Evolutionary conservation across 2,113 vertebrate genomes (phyloP), one percentile per base, ranked within the genome.

Genomic region (Rynchops niger): DNA sequence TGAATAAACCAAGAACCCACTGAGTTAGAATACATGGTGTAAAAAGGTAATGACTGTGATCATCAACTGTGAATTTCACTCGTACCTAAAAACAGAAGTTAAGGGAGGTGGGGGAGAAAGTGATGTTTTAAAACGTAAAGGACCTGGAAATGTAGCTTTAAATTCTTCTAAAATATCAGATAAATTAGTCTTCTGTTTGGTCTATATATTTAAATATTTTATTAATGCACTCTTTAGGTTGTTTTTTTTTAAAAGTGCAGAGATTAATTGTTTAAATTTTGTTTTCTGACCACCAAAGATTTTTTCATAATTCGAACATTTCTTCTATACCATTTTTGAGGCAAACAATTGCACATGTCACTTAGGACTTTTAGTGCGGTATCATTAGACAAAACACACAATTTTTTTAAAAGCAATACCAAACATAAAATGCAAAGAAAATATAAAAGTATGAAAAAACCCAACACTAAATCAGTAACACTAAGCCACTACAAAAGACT

Each of bases 1-100:
- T 98, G 95, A 99, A 98, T 93, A 99, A 98, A 87, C 99, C 99
- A 95, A 99, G 98, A 80, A 99, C 98, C 99, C 99, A 99, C 70
- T 99, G 99, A 47, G 99, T 99, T 94, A 99, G 99, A 97, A 99
- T 97, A 63, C 99, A 98, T 7, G 99, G 99, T 36, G 99, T 99
- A 92, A 99, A 99, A 40, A 99, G 97, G 95, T 99, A 99, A 97
- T 99, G 99, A 95, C 99, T 99, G 95, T 98, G 98, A 95, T 99
- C 99, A 95, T 99, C 99, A 90, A 99, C 98, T 5, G 98, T 99
- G 96, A 99, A 99, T 96, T 98, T 99, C 9, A 98, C 97, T 97
- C 99, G 99, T 62, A 99, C 98, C 99, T 99, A 93, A 71, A 97
- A 94, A 95, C 9, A 32, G 30, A 91, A 96, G 22, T 42, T 26